Evolutionary conservation across 2,797 vertebrate species (phyloP).

Genomic region (Ataeniobius toweri): DNA sequence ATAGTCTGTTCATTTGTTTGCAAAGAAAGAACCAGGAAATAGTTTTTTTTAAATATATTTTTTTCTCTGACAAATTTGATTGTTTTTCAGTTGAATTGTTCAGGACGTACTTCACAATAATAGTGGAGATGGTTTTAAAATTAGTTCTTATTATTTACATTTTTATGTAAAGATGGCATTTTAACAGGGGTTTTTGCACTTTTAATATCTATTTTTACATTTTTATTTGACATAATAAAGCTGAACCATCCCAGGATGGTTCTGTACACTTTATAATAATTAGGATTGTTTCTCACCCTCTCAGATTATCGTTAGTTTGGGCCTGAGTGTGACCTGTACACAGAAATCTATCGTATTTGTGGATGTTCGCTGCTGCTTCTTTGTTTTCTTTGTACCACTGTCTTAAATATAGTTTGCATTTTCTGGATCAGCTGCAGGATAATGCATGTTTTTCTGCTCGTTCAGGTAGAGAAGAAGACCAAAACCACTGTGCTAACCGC

Average conservation of each 20-base stretch:
- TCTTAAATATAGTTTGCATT: not conserved
- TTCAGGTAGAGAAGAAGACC: constrained; percentile 91
- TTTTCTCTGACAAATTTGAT: not conserved
- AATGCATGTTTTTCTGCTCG: not conserved
- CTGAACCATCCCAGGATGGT: not conserved
- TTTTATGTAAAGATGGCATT: no score
- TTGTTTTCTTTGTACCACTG: not conserved
- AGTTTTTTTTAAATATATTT: not conserved
- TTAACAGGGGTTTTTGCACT: no score
- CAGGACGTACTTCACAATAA: no score
- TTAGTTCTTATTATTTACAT: no score
- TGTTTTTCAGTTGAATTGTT: no score
- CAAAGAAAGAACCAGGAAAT: no score
- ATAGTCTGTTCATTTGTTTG: no score
- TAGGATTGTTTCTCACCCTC: no score
- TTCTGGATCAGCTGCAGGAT: not conserved
- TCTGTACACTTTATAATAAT: not conserved
- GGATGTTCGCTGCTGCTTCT: not conserved
- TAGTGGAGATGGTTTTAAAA: no score
- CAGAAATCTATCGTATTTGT: not conserved
- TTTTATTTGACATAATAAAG: not conserved
- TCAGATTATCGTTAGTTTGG: not conserved
- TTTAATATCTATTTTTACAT: not conserved
- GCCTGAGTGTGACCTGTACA: not conserved
- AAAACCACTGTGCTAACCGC: constrained; percentile 93